A percentile compares a stretch with the other conserved stretches of the same genome.
These are phyloP conservation scores for Halcyon smyrnensis DNA, from an alignment of 2,797 vertebrate species.

Conservation along the genomic window DNA sequence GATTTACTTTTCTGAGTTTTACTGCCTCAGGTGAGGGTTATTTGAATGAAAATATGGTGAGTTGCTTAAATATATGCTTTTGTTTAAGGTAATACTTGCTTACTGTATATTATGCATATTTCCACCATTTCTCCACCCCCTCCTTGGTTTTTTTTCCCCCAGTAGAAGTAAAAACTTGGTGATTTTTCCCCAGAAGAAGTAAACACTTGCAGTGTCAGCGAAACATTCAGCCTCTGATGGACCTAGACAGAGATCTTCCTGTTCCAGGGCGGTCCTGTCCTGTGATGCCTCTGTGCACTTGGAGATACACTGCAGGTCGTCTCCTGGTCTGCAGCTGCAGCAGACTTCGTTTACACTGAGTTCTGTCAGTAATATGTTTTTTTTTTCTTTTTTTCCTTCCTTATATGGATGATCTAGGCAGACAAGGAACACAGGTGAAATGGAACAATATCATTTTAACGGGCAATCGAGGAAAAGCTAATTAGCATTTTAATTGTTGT, in stretches of 20 bases:
- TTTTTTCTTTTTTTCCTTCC: not conserved
- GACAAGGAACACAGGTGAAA: not conserved
- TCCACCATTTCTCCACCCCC: not conserved
- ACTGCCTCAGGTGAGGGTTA: not conserved
- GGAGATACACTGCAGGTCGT: not conserved
- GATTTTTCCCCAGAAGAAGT: not conserved
- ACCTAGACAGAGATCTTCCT: not conserved
- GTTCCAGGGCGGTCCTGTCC: not conserved
- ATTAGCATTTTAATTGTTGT: conserved; percentile 8
- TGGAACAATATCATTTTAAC: not conserved
- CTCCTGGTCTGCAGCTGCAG: not conserved
- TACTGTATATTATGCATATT: not conserved
- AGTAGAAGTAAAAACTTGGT: not conserved
- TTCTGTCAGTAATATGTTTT: not conserved
- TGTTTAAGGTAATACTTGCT: not conserved
- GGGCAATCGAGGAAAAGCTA: not conserved
- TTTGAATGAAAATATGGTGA: not conserved
- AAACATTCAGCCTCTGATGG: not conserved
- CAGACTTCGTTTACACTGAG: not conserved
- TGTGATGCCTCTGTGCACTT: too few relatives aligned
- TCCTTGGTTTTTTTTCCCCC: not conserved
- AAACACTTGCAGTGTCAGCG: not conserved
- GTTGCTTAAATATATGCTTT: not conserved
- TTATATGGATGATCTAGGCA: not conserved
- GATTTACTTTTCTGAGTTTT: not conserved